phyloP scores from a whole-genome alignment of 1,140 invertebrate species.

The Ips nitidus region DNA sequence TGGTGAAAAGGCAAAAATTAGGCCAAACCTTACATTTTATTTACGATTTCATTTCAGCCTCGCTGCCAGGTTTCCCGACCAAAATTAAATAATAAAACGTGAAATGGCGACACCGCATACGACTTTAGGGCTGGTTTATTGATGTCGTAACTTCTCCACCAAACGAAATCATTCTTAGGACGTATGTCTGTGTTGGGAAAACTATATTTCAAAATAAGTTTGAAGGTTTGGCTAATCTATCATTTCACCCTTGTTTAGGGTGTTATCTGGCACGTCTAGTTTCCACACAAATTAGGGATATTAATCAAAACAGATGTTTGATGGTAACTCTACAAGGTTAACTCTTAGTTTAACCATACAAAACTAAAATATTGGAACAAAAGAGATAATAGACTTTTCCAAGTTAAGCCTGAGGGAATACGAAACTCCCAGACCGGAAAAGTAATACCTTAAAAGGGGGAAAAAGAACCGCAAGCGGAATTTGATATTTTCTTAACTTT shows the following conservation, averaged over 20 bases:
- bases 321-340: too few species aligned
- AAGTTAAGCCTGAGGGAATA: conserved; percentile 1
- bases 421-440: conserved; percentile 1
- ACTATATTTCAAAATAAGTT: too few species aligned
- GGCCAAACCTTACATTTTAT: neutral
- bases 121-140: conserved; percentile 3
- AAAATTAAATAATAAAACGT: conserved; percentile 16
- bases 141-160: conserved; percentile 5
- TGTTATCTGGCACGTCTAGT: too few species aligned
- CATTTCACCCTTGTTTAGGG: too few species aligned
- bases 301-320: too few species aligned
- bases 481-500: neutral
- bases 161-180: too few species aligned
- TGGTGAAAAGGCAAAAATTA: neutral
- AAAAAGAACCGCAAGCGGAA: conserved; percentile 16
- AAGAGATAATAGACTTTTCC: neutral
- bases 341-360: too few species aligned
- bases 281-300: too few species aligned
- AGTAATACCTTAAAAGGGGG: conserved; percentile 6
- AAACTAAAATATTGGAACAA: neutral
- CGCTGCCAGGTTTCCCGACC: neutral
- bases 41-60: conserved; percentile 2
- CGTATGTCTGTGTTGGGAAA: too few species aligned
- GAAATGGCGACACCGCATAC: neutral
- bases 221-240: too few species aligned